phyloP scores from a whole-genome alignment of 2,113 vertebrate species.

The Rhinopomastus cyanomelas region DNA sequence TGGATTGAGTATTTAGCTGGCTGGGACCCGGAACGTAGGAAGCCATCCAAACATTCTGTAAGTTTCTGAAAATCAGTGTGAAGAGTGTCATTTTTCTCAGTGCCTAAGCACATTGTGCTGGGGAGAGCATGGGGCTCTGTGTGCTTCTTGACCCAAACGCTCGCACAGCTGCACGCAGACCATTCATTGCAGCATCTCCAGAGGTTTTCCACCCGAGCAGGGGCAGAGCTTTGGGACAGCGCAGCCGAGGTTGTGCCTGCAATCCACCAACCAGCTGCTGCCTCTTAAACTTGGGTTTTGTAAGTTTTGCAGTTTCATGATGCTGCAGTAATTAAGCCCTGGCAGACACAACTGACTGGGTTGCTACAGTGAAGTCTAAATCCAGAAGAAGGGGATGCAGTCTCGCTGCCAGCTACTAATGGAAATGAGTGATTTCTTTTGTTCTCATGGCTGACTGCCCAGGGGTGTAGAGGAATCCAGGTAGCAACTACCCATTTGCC shows the following conservation, averaged over 20 bases:
- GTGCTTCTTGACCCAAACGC: rapidly evolving
- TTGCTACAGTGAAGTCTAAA: conserved; percentile 35
- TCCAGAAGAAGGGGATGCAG: conserved; percentile 21
- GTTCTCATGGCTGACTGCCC: conserved; percentile 57
- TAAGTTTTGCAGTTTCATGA: conserved; percentile 40
- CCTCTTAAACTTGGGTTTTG: not conserved
- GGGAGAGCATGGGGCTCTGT: not conserved
- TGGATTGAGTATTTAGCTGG: not conserved
- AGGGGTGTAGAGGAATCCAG: conserved; percentile 27
- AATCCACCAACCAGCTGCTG: not conserved
- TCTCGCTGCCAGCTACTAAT: conserved; percentile 60
- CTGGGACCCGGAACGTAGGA: not conserved
- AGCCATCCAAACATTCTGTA: not conserved
- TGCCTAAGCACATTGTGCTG: not conserved
- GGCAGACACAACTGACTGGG: conserved; percentile 48
- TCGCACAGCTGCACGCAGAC: rapidly evolving
- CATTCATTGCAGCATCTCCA: rapidly evolving
- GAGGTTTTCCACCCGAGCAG: not conserved
- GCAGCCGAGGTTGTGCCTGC: not conserved
- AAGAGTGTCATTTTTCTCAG: not conserved
- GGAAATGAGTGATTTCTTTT: conserved; percentile 66
- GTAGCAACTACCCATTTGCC: conserved; percentile 45
- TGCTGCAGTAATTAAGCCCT: conserved; percentile 61
- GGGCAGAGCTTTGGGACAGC: not conserved
- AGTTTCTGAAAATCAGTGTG: not conserved